Evolutionary conservation across 1,140 invertebrate species (phyloP), one percentile per base, ranked within the genome.

Genomic region (Lithobius niger): DNA sequence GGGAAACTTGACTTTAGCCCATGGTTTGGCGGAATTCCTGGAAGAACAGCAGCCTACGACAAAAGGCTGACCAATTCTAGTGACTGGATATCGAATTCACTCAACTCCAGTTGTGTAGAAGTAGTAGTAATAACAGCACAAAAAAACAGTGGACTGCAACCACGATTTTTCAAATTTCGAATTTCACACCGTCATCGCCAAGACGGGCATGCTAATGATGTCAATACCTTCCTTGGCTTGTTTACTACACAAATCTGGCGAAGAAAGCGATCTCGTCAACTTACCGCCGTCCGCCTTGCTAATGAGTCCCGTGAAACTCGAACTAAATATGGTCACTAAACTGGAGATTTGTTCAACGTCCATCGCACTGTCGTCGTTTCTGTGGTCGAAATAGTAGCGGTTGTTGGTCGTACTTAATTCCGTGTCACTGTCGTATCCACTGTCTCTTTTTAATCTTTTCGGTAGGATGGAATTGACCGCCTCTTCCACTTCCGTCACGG

Each of bases 331-430:
- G 27, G 74, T 76, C 24, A 76, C 75, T 36, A 76, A 62, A 26
- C 73, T 75, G 22, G 74, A 75, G 36, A 76, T 75, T 27, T 74
- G 66, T 60, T 77, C 76, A 57, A 77, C 74, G 60, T 76, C 76
- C 74, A 76, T 76, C 6, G 67, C 65, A 15, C 65, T 69, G 21
- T 64, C 62, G 21, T 60, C 61, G 57, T 65, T 60, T 64, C 64
- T 52, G 59, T 62, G 25, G 48, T 40, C 31, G 31, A 27, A 15
- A 19, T 45, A 19, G 43, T 19, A 13, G 4, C 16, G 43, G 4
- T 19, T 45, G 18, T 45, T 45, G 58, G 57, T 28, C 26, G 16
- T 4, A 51, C 43, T 22, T 16, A 16, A 18, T 10, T 13, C 26
- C 2, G 31, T 22, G 27, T 15, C 21, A 31, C 36, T 19, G 52